A percentile compares a stretch with the other conserved stretches of the same genome.
phyloP scores from a whole-genome alignment of 2,113 vertebrate species.

The Otus sunia region DNA sequence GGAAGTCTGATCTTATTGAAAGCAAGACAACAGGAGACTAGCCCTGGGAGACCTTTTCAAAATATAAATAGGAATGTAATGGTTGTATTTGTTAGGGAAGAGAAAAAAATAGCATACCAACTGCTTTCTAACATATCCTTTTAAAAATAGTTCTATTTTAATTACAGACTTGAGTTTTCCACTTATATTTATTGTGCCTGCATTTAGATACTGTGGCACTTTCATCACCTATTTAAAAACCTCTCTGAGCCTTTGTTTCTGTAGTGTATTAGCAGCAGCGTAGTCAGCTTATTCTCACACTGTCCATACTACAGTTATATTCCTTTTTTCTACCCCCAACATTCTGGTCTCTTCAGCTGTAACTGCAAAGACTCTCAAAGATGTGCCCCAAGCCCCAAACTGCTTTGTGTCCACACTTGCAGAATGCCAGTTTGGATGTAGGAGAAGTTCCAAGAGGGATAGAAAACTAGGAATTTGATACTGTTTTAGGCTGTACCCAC shows the following conservation, averaged over 20 bases:
- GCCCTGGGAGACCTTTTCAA: neutral
- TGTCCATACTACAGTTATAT: neutral
- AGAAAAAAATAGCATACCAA: neutral
- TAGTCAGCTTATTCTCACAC: neutral
- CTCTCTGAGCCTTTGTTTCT: neutral
- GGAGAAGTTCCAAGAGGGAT: neutral
- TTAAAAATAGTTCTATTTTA: neutral
- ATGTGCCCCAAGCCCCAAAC: neutral
- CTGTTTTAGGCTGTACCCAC: neutral
- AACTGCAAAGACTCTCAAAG: neutral
- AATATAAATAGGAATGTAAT: neutral
- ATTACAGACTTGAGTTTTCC: neutral
- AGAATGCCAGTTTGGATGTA: neutral
- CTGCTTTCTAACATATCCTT: neutral
- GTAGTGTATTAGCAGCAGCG: rapidly evolving
- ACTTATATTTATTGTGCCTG: neutral
- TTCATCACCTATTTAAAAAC: neutral
- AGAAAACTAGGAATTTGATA: neutral
- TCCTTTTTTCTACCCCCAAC: too few species aligned
- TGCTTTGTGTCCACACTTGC: neutral
- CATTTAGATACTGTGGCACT: neutral
- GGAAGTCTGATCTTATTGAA: neutral
- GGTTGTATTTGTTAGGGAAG: neutral
- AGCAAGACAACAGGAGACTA: neutral
- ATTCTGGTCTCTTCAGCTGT: neutral